These are phyloP conservation scores for Cataglyphis livida DNA, from an alignment of 2,888 invertebrate species.

Conservation along the genomic window DNA sequence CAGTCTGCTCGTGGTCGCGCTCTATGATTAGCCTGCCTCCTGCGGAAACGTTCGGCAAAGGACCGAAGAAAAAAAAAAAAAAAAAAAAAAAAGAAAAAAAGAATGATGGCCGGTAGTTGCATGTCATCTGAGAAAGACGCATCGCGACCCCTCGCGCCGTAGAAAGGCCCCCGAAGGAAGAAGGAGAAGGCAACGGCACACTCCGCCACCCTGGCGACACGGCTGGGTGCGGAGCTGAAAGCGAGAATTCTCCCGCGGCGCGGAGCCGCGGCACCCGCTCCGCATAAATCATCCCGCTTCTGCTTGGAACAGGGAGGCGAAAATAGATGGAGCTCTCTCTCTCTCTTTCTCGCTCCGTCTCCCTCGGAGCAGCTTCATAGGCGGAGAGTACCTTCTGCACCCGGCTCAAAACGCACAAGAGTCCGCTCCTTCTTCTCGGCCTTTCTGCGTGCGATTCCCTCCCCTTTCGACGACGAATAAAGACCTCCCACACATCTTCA, in stretches of 20 bases:
- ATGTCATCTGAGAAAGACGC: constrained; percentile 75
- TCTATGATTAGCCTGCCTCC: constrained; percentile 71
- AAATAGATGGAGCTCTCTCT: constrained; percentile 79
- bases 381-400: constrained; percentile 27
- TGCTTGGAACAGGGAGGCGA: constrained; percentile 77
- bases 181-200: constrained; percentile 72
- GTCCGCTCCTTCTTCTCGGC: constrained; percentile 28
- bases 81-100: constrained; percentile 51
- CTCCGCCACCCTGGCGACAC: constrained; percentile 78
- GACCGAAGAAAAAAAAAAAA: not conserved
- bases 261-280: constrained; percentile 79
- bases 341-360: constrained; percentile 53
- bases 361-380: constrained; percentile 48
- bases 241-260: constrained; percentile 82
- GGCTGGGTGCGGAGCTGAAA: constrained; percentile 79
- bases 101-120: constrained; percentile 71
- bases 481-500: constrained; percentile 74
- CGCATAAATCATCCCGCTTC: constrained; percentile 82
- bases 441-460: constrained; percentile 27
- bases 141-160: constrained; percentile 68
- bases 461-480: constrained; percentile 54
- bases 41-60: constrained; percentile 56
- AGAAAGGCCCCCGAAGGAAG: constrained; percentile 46
- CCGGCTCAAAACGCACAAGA: constrained; percentile 41
- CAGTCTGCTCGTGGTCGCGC: constrained; percentile 58